A percentile compares a stretch with the other conserved stretches of the same genome.
phyloP scores from a whole-genome alignment of 2,888 invertebrate genomes.

The Anagyrus pseudococci region DNA sequence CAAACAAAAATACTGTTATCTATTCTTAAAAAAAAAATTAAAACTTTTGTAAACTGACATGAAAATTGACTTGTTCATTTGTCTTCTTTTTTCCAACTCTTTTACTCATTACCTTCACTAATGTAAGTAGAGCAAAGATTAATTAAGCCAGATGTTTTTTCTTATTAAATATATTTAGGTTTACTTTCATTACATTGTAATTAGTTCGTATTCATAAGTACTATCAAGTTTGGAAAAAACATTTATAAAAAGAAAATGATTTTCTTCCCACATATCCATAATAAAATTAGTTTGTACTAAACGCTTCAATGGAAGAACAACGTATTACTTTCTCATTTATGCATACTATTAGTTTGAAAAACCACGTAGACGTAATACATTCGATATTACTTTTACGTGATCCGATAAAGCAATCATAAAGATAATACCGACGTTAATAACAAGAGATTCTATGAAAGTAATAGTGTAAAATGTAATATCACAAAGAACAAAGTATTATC shows the following conservation, averaged over 20 bases:
- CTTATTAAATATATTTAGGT: not conserved
- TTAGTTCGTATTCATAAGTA: not conserved
- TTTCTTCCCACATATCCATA: no score
- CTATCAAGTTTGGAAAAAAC: not conserved
- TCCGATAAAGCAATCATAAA: no score
- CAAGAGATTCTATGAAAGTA: not conserved
- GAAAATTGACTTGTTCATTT: conserved; percentile 18
- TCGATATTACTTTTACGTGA: no score
- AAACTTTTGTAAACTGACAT: conserved; percentile 60
- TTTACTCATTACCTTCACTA: no score
- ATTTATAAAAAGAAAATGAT: no score
- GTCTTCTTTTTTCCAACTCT: not conserved
- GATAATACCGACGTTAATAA: no score
- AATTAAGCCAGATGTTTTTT: not conserved
- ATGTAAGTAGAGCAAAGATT: no score
- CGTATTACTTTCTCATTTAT: not conserved
- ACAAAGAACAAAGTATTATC: conserved; percentile 14
- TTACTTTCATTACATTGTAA: not conserved
- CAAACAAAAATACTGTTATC: conserved; percentile 61
- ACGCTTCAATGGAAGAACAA: conserved; percentile 12
- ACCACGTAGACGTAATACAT: no score
- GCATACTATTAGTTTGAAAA: no score
- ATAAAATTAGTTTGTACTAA: conserved; percentile 29
- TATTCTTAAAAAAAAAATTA: conserved; percentile 60
- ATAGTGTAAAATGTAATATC: conserved; percentile 30